phyloP scores from a whole-genome alignment of 2,797 vertebrate species.

The Tachyglossus aculeatus region DNA sequence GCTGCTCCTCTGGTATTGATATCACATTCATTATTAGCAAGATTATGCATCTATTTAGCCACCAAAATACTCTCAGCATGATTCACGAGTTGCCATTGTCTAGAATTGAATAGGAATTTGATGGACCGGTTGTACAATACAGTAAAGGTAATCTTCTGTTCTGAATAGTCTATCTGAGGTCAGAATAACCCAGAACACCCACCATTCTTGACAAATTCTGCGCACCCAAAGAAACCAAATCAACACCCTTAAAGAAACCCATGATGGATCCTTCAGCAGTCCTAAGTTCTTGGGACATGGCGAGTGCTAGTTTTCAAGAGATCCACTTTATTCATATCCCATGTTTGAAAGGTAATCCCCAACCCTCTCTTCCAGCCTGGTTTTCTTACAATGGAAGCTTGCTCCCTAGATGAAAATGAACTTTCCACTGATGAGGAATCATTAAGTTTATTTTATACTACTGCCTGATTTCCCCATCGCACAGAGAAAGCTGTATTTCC shows the following conservation, averaged over 20 bases:
- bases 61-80: no score
- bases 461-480: slow-evolving; percentile 4
- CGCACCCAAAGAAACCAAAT: slow-evolving; percentile 8
- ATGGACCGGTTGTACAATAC: not conserved
- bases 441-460: slow-evolving; percentile 8
- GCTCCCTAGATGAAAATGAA: not conserved
- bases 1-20: no score
- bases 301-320: not conserved
- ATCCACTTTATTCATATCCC: no score
- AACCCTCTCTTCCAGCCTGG: not conserved
- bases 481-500: slow-evolving; percentile 20
- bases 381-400: not conserved
- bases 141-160: not conserved
- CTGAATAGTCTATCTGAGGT: not conserved
- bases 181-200: not conserved
- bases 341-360: slow-evolving; percentile 2
- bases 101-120: no score
- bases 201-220: not conserved
- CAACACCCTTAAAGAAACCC: slow-evolving; percentile 7
- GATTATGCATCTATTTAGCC: no score
- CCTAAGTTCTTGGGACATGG: not conserved
- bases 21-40: no score
- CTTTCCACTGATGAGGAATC: not conserved
- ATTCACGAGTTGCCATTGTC: no score
- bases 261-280: not conserved